These are phyloP conservation scores for Ageneiosus marmoratus DNA, from an alignment of 2,113 vertebrate genomes.

Conservation along the genomic window DNA sequence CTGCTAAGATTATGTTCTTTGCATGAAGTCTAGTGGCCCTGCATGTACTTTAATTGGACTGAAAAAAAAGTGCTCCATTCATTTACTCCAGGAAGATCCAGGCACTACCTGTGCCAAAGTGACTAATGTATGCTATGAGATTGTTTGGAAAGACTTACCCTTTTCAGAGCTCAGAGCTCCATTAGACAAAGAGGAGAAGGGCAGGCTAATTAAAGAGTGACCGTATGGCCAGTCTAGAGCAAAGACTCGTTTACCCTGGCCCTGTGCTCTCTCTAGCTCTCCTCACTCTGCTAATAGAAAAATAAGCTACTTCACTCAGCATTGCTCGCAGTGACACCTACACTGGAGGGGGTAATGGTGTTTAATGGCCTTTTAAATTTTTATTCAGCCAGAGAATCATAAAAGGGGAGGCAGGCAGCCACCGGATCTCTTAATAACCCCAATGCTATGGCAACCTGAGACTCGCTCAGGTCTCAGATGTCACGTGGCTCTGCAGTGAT, in stretches of 20 bases:
- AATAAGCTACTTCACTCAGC: constrained; percentile 86
- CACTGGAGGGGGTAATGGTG: constrained; percentile 82
- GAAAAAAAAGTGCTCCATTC: constrained; percentile 29
- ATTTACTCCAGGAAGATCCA: constrained; percentile 30
- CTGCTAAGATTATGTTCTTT: not conserved
- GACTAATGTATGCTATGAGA: constrained; percentile 48
- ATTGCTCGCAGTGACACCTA: constrained; percentile 83
- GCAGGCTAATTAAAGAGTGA: constrained; percentile 64
- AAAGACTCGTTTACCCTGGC: constrained; percentile 68
- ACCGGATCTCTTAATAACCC: constrained; percentile 88
- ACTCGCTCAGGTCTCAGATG: constrained; percentile 82
- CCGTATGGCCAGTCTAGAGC: constrained; percentile 69
- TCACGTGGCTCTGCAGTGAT: constrained; percentile 78
- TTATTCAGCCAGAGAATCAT: constrained; percentile 85
- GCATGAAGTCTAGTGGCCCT: not conserved
- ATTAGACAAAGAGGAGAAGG: constrained; percentile 68
- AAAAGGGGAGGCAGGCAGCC: constrained; percentile 84
- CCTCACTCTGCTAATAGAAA: constrained; percentile 72
- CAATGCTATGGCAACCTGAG: constrained; percentile 87
- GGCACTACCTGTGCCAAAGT: constrained; percentile 32
- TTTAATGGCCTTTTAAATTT: constrained; percentile 96
- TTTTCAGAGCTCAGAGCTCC: constrained; percentile 58
- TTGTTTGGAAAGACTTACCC: constrained; percentile 53
- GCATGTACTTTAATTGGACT: constrained; percentile 20
- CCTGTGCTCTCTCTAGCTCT: constrained; percentile 43